phyloP scores from a whole-genome alignment of 2,113 vertebrate species.

The Oryzias curvinotus region DNA sequence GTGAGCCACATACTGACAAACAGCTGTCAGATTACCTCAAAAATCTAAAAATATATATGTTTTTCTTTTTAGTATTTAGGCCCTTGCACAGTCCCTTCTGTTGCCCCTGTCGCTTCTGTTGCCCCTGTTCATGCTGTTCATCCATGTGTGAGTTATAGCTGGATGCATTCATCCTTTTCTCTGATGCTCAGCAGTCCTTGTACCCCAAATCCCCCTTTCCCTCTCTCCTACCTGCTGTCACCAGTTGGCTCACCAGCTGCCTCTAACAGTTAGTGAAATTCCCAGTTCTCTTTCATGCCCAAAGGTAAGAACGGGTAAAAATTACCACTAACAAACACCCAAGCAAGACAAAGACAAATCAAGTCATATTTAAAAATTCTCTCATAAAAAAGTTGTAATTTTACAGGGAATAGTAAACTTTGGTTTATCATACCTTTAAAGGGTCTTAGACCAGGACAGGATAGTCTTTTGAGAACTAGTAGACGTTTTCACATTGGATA shows the following conservation, averaged over 20 bases:
- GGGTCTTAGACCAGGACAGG: too few species aligned
- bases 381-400: too few species aligned
- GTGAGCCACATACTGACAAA: too few species aligned
- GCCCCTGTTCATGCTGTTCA: slow-evolving; percentile 60
- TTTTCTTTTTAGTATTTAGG: slow-evolving; percentile 21
- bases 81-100: slow-evolving; percentile 18
- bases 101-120: slow-evolving; percentile 33
- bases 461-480: too few species aligned
- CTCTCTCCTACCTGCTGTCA: slow-evolving; percentile 67
- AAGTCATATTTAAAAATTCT: too few species aligned
- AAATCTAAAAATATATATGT: neutral
- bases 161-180: slow-evolving; percentile 45
- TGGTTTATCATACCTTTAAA: too few species aligned
- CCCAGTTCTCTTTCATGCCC: slow-evolving; percentile 72
- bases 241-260: slow-evolving; percentile 78
- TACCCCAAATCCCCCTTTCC: slow-evolving; percentile 58
- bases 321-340: neutral
- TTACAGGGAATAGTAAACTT: too few species aligned
- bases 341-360: neutral
- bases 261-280: slow-evolving; percentile 68
- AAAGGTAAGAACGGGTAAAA: slow-evolving; percentile 4
- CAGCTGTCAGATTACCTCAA: too few species aligned
- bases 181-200: slow-evolving; percentile 44
- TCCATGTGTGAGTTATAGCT: slow-evolving; percentile 64
- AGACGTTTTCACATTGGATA: too few species aligned